Percentiles rank a stretch among this genome's conserved stretches.
These are phyloP conservation scores for Clavelina lepadiformis DNA, from an alignment of 23 tunicate genomes.

Conservation along the genomic window DNA sequence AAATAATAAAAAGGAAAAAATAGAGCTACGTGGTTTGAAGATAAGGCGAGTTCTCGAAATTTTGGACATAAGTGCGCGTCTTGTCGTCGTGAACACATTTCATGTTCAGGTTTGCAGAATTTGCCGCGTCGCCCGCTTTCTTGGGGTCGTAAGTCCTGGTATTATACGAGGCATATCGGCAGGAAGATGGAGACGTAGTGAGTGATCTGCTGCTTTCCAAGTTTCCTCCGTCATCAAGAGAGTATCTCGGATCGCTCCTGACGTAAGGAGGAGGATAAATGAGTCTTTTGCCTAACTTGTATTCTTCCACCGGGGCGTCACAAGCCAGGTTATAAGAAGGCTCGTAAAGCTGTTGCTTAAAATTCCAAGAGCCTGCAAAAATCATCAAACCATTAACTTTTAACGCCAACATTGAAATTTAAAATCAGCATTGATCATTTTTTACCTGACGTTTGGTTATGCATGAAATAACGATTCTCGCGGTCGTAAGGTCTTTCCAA, in stretches of 20 bases:
- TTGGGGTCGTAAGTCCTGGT: constrained; percentile 1
- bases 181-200: constrained; percentile 2
- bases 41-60: constrained; percentile 6
- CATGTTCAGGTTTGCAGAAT: constrained; percentile 7
- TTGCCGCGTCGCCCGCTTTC: constrained; percentile 3
- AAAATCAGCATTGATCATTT: not conserved
- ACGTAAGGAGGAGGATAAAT: no score
- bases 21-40: constrained; percentile 4
- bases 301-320: not conserved
- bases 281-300: not conserved
- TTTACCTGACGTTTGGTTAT: constrained; percentile 7
- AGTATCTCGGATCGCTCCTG: not conserved
- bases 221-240: not conserved
- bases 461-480: not conserved
- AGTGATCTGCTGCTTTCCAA: not conserved
- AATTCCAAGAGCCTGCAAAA: not conserved
- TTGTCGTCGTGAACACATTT: constrained; percentile 14
- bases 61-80: constrained; percentile 5
- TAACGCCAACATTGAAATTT: not conserved
- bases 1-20: no score
- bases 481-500: not conserved
- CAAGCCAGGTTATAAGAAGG: not conserved
- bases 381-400: not conserved
- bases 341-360: constrained; percentile 1
- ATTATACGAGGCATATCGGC: constrained; percentile 22